Evolutionary conservation across 2,113 vertebrate genomes (phyloP).

Genomic region (Planiliza haematocheilus): DNA sequence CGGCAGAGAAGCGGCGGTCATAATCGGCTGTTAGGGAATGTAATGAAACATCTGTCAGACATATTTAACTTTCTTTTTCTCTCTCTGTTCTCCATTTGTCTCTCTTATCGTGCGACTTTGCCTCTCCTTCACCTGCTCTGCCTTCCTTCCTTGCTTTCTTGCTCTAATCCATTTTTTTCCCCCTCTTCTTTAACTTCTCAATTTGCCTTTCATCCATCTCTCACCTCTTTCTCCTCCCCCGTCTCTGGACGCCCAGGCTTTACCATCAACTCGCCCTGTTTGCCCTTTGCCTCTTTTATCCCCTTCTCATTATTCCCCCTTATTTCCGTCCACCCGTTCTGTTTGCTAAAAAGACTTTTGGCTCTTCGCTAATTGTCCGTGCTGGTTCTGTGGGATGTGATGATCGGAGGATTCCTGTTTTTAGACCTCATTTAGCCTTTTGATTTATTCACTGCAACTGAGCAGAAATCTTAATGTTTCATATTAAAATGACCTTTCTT

Average conservation of each 20-base stretch:
- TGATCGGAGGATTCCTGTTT: constrained; percentile 57
- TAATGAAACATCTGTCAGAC: constrained; percentile 84
- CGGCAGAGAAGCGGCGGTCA: constrained; percentile 50
- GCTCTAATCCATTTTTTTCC: constrained; percentile 2
- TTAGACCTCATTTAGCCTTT: constrained; percentile 53
- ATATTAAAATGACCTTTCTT: neutral
- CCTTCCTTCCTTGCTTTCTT: constrained; percentile 19
- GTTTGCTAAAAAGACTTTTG: constrained; percentile 29
- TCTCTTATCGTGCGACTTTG: constrained; percentile 51
- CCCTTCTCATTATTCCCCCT: neutral
- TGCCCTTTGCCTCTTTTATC: constrained; percentile 9
- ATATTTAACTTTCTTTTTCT: constrained; percentile 74
- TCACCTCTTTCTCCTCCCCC: constrained; percentile 13
- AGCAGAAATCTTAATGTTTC: constrained; percentile 18
- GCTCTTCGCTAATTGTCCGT: constrained; percentile 52
- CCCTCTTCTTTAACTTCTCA: constrained; percentile 2
- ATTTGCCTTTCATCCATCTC: constrained; percentile 44
- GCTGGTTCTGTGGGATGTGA: constrained; percentile 30
- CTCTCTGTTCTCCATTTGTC: constrained; percentile 56
- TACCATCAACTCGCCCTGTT: constrained; percentile 9
- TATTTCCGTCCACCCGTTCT: constrained; percentile 12
- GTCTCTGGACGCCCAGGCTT: neutral
- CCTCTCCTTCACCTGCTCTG: constrained; percentile 34
- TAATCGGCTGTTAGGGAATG: constrained; percentile 63
- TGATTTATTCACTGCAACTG: constrained; percentile 32